phyloP scores from a whole-genome alignment of 2,113 vertebrate species.

The Gracilinanus agilis region DNA sequence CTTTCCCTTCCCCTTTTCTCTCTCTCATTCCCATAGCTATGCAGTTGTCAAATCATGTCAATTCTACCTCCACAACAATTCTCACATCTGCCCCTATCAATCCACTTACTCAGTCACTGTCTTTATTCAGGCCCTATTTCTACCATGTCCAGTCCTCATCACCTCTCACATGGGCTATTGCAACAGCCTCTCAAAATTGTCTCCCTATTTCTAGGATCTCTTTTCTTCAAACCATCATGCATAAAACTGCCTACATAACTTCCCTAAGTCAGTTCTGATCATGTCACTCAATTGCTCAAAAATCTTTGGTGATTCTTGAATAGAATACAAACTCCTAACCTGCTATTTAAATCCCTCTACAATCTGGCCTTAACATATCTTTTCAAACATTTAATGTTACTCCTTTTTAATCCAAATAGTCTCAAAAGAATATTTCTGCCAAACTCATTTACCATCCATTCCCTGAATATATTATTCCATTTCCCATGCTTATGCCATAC shows the following conservation, averaged over 20 bases:
- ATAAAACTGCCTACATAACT: not conserved
- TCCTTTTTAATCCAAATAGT: not conserved
- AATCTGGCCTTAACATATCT: not conserved
- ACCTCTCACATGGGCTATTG: not conserved
- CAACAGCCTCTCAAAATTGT: not conserved
- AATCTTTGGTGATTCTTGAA: not conserved
- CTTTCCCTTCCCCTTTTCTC: conserved; percentile 4
- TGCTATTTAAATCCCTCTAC: not conserved
- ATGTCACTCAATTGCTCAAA: not conserved
- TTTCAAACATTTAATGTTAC: not conserved
- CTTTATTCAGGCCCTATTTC: not conserved
- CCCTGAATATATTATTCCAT: not conserved
- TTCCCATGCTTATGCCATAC: not conserved
- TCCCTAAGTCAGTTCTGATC: not conserved
- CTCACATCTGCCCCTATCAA: not conserved
- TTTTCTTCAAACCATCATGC: not conserved
- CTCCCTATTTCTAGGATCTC: not conserved
- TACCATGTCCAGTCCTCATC: not conserved
- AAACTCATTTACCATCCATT: not conserved
- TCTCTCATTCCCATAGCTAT: not conserved
- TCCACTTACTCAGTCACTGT: not conserved
- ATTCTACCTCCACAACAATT: not conserved
- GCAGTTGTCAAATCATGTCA: not conserved
- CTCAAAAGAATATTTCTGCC: not conserved
- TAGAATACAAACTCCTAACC: not conserved